Conservation (phyloP, 2,888 invertebrate genomes). For the Sylvicola fuscatus region DNA sequence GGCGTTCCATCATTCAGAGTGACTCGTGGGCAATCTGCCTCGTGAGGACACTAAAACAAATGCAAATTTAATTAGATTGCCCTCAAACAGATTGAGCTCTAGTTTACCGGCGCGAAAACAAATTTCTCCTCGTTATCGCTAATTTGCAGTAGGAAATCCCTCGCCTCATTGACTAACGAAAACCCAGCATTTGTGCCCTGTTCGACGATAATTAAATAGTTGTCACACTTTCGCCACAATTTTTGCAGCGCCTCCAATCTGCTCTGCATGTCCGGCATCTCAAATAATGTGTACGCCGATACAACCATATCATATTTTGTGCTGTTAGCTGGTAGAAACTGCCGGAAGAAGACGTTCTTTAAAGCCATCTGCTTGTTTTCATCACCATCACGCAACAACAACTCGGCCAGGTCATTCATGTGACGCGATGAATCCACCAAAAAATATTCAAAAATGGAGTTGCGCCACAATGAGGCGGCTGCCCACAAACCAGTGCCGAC, state of each 20-base stretch:
- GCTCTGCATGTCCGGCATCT: constrained; percentile 42
- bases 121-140: constrained; percentile 27
- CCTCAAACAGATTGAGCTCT: constrained; percentile 5
- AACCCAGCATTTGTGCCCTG: constrained; percentile 68
- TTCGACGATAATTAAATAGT: constrained; percentile 67
- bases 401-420: constrained; percentile 65
- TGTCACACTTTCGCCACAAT: constrained; percentile 70
- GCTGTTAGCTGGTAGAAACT: constrained; percentile 53
- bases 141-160: constrained; percentile 53
- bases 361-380: constrained; percentile 35
- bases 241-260: constrained; percentile 50
- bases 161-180: constrained; percentile 59
- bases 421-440: constrained; percentile 62
- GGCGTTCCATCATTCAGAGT: constrained; percentile 37
- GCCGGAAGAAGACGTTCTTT: constrained; percentile 49
- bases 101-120: constrained; percentile 58
- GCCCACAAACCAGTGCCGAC: constrained; percentile 78
- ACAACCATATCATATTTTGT: constrained; percentile 54
- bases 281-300: constrained; percentile 61
- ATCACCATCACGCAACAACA: constrained; percentile 44
- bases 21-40: constrained; percentile 53
- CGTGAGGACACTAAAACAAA: constrained; percentile 56
- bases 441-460: constrained; percentile 56
- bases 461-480: constrained; percentile 47
- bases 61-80: constrained; percentile 3